Evolutionary conservation across 2,888 invertebrate genomes (phyloP).

Genomic region (Chrysotoxum bicinctum): DNA sequence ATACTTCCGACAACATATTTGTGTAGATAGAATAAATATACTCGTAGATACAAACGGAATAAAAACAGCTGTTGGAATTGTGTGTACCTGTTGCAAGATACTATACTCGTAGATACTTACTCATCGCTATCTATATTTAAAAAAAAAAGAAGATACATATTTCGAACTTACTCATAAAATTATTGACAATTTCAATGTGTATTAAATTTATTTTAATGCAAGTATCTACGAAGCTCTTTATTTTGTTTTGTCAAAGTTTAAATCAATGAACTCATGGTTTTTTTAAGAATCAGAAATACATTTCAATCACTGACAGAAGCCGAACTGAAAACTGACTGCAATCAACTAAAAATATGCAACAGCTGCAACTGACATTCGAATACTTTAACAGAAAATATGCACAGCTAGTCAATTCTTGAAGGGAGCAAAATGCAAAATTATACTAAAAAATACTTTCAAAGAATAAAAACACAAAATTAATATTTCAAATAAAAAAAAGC

Average conservation of each 20-base stretch:
- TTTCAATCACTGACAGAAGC: slow-evolving; percentile 1
- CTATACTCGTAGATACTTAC: neutral
- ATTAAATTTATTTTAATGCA: neutral
- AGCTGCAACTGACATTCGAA: slow-evolving; percentile 55
- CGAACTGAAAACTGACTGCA: slow-evolving; percentile 23
- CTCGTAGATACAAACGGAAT: slow-evolving; percentile 16
- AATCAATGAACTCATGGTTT: neutral
- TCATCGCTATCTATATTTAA: neutral
- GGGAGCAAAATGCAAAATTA: neutral
- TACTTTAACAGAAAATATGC: neutral
- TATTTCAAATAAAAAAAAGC: too few relatives aligned
- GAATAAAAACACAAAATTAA: neutral
- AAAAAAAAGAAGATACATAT: neutral
- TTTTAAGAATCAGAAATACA: neutral
- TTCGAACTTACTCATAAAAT: slow-evolving; percentile 1
- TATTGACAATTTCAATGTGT: neutral
- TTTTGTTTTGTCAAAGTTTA: neutral
- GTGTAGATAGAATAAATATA: neutral
- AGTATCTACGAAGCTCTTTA: too few relatives aligned
- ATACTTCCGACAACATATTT: slow-evolving; percentile 2
- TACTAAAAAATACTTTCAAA: neutral
- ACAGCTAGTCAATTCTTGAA: slow-evolving; percentile 50
- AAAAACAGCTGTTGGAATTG: slow-evolving; percentile 30
- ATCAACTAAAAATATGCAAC: slow-evolving; percentile 43
- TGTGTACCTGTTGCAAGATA: slow-evolving; percentile 63